phyloP scores from a whole-genome alignment of 1,140 invertebrate species.

The Neocloeon triangulifer region DNA sequence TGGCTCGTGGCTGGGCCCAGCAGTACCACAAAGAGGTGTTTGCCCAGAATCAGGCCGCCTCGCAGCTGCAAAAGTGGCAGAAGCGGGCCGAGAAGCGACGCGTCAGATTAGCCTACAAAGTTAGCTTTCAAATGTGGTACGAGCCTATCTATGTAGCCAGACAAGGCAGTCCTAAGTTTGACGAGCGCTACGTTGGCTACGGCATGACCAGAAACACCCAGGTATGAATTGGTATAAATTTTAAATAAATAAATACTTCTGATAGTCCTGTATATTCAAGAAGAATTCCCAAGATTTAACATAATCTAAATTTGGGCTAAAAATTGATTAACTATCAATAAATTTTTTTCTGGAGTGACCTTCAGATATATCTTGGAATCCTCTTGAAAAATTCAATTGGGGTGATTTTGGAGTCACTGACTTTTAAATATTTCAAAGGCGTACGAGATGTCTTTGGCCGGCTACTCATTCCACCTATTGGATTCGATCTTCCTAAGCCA shows the following conservation, averaged over 20 bases:
- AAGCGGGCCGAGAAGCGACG: neutral
- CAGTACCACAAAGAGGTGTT: no score
- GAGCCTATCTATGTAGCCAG: slow-evolving; percentile 26
- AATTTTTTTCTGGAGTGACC: no score
- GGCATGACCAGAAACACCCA: slow-evolving; percentile 31
- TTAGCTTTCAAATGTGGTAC: slow-evolving; percentile 12
- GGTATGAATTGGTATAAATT: no score
- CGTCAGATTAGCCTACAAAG: slow-evolving; percentile 10
- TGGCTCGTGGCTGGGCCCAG: no score
- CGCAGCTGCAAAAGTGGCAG: slow-evolving; percentile 20
- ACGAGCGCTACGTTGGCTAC: slow-evolving; percentile 29
- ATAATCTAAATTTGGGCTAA: no score
- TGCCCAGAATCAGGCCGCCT: slow-evolving; percentile 13
- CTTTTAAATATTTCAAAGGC: slow-evolving; percentile 16
- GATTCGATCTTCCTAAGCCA: slow-evolving; percentile 25
- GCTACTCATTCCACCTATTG: slow-evolving; percentile 24
- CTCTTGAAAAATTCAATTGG: no score
- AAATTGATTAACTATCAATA: no score
- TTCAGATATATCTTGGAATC: no score
- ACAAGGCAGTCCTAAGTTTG: slow-evolving; percentile 19
- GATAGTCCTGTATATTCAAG: no score
- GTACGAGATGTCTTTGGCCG: slow-evolving; percentile 25
- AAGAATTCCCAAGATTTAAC: no score
- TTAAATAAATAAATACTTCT: no score
- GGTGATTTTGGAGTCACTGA: no score